Base-by-base conservation (phyloP, 2,113 vertebrate genomes). In the Corydoras sp. region DNA sequence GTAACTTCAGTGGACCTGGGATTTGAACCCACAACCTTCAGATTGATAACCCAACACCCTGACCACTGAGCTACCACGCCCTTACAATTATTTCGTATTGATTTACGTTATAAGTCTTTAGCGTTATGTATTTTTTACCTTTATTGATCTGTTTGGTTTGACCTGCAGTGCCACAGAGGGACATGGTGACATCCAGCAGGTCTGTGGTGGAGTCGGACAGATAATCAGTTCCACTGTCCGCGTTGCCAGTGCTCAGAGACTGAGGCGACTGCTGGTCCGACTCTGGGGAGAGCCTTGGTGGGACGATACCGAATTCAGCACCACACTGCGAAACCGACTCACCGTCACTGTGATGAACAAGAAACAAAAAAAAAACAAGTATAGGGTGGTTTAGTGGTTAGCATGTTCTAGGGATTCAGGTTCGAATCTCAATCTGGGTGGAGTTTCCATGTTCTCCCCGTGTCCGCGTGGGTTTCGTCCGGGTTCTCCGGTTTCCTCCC, bases 121-220 rank as follows among this genome's bases (percentile, higher is more conserved):
- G 0, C 35, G 7, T 43, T 43, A 5, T 43, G 5, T 50, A 29
- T 14, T 6, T 79, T 29, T 24, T 86, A 98, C 97, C 93, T 29
- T 67, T 80, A 9, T 90, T 91, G 76, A 98, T 92, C 69, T 92
- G 85, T 68, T 79, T 88, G 81, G 81, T 90, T 75, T 87, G 86
- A 0, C 83, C 87, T 56, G 91, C 90, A 32, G 89, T 90, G 24
- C 95, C 94, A 0, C 96, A 99, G 24, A 98, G 90, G 0, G 95
- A 99, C 80, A 99, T 86, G 5, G 85, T 86, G 65, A 95, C 67
- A 0, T 91, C 90, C 81, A 85, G 78, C 3, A 64, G 50, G 63
- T 89, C 91, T 0, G 49, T 68, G 24, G 79, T 51, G 0, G 86
- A 83, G 67, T 92, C 92, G 0, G 58, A 81, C 63, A 88, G 69